A percentile compares a stretch with the other conserved stretches of the same genome.
Evolutionary conservation across 2,797 vertebrate genomes (phyloP).

Genomic region (Eupleurogrammus muticus): DNA sequence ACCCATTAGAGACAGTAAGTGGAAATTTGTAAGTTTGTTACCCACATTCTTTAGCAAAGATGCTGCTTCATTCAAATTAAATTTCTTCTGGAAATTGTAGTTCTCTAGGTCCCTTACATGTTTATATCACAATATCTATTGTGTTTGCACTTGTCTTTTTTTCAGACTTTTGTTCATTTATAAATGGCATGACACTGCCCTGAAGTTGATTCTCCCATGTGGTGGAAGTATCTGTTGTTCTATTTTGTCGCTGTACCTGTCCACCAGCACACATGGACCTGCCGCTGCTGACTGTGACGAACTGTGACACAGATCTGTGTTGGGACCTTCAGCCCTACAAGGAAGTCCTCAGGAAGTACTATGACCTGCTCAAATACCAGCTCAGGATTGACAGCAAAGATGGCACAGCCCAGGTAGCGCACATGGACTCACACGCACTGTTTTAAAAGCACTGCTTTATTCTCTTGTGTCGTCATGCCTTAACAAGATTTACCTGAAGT

Average conservation of each 20-base stretch:
- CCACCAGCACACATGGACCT: conserved; percentile 52
- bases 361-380: conserved; percentile 12
- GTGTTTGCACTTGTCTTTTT: too few relatives aligned
- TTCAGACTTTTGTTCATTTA: too few relatives aligned
- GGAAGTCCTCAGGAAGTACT: conserved; percentile 12
- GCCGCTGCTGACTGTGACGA: conserved; percentile 45
- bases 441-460: background rate
- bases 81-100: too few relatives aligned
- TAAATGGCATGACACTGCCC: background rate
- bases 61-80: too few relatives aligned
- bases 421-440: background rate
- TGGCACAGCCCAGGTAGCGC: conserved; percentile 14
- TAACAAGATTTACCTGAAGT: background rate
- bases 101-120: too few relatives aligned
- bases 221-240: background rate
- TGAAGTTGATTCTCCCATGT: background rate
- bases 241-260: background rate
- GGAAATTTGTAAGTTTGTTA: too few relatives aligned
- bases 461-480: background rate
- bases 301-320: conserved; percentile 43
- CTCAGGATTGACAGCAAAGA: conserved; percentile 27
- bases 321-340: conserved; percentile 47
- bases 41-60: background rate
- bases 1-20: conserved; percentile 60
- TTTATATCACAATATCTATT: too few relatives aligned